phyloP scores from a whole-genome alignment of 92 coral and sea anemone species.

The Heteractis magnifica region DNA sequence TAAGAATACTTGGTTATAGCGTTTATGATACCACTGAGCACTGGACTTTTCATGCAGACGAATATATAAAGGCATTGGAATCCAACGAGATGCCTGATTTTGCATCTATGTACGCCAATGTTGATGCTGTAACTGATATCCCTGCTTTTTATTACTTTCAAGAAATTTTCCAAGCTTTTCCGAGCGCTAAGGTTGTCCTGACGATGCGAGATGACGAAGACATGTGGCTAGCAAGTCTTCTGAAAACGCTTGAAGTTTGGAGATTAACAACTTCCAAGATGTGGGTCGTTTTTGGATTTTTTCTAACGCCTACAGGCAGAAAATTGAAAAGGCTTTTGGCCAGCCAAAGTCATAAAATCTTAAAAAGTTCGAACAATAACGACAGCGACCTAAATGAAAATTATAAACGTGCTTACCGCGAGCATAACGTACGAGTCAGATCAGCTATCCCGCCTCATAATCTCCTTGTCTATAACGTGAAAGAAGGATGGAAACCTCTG shows the following conservation, averaged over 20 bases:
- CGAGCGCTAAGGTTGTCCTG: slow-evolving; percentile 44
- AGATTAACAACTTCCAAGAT: neutral
- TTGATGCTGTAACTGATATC: slow-evolving; percentile 45
- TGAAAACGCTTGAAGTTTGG: slow-evolving; percentile 4
- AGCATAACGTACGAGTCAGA: slow-evolving; percentile 16
- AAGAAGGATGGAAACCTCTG: slow-evolving; percentile 13
- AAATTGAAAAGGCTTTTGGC: neutral
- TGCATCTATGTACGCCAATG: slow-evolving; percentile 29
- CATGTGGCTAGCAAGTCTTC: slow-evolving; percentile 30
- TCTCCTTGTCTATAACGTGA: slow-evolving; percentile 16
- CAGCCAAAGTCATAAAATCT: neutral
- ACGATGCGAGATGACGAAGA: slow-evolving; percentile 49
- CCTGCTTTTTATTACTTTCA: slow-evolving; percentile 34
- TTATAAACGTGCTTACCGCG: neutral
- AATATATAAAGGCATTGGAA: slow-evolving; percentile 19
- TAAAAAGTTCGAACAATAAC: neutral
- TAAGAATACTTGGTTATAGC: slow-evolving; percentile 34
- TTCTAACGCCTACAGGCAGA: neutral
- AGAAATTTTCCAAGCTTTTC: slow-evolving; percentile 41
- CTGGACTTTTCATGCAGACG: slow-evolving; percentile 19
- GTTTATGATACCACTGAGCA: slow-evolving; percentile 50
- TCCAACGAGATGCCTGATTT: slow-evolving; percentile 30
- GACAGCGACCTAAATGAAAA: neutral
- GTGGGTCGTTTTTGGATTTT: neutral
- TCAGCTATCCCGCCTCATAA: neutral